Evolutionary conservation across 2,888 invertebrate genomes (phyloP).

Genomic region (Cantharis lateralis): DNA sequence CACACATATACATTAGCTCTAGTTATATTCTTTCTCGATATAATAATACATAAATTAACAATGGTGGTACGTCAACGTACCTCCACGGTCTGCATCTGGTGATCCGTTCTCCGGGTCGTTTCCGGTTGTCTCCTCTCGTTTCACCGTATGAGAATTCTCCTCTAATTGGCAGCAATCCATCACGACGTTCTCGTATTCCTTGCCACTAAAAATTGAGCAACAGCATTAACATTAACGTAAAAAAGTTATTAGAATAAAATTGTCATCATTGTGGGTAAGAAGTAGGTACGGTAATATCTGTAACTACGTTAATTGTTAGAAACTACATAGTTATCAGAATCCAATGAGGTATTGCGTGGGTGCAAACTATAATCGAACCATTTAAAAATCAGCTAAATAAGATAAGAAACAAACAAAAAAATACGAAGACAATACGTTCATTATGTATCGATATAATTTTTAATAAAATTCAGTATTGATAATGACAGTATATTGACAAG

Average conservation of each 20-base stretch:
- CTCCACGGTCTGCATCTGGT: slow-evolving; percentile 80
- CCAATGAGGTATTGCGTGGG: too few species aligned
- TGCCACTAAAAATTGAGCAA: slow-evolving; percentile 68
- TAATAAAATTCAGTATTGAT: too few species aligned
- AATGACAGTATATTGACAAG: too few species aligned
- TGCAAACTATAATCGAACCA: too few species aligned
- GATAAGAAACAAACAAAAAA: too few species aligned
- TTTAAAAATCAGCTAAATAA: too few species aligned
- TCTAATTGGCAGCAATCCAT: slow-evolving; percentile 94
- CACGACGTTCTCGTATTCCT: slow-evolving; percentile 87
- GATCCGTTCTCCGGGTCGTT: slow-evolving; percentile 89
- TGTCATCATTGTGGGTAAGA: too few species aligned
- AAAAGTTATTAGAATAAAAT: not conserved
- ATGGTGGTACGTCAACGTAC: slow-evolving; percentile 58
- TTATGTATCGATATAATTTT: too few species aligned
- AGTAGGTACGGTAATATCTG: too few species aligned
- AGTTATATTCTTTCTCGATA: slow-evolving; percentile 38
- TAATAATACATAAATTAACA: slow-evolving; percentile 48
- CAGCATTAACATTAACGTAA: not conserved
- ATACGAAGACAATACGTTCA: too few species aligned
- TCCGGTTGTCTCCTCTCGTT: slow-evolving; percentile 76
- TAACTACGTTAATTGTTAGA: too few species aligned
- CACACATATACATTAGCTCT: slow-evolving; percentile 49
- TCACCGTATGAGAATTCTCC: slow-evolving; percentile 79
- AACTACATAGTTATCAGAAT: too few species aligned